Conservation (phyloP, 2,113 vertebrate species). For the Oenanthe melanoleuca region DNA sequence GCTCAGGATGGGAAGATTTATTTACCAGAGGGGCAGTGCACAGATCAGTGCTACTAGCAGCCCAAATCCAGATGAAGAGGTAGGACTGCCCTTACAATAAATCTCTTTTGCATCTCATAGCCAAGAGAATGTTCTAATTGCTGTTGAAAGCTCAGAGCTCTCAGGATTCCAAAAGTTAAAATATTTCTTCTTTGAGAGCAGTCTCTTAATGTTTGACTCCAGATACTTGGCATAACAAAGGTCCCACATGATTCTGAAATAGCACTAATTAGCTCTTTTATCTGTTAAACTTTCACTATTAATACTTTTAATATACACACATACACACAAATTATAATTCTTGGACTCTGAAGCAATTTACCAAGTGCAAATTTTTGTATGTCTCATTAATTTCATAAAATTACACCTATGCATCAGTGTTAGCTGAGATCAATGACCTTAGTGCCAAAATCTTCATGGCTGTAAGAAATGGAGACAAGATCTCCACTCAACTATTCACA, state of each 20-base stretch:
- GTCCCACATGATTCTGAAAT: neutral
- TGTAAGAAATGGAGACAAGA: neutral
- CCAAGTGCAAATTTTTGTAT: neutral
- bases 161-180: neutral
- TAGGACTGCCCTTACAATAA: neutral
- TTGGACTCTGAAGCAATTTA: neutral
- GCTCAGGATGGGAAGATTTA: neutral
- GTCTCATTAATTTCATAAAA: neutral
- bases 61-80: neutral
- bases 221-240: neutral
- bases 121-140: neutral
- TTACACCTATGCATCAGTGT: neutral
- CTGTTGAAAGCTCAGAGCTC: neutral
- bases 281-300: neutral
- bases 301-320: neutral
- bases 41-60: neutral
- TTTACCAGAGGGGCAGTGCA: neutral
- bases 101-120: neutral
- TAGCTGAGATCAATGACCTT: neutral
- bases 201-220: neutral
- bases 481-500: neutral
- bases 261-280: neutral
- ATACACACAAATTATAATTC: neutral
- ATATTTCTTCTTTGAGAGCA: neutral
- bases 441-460: neutral